These are phyloP conservation scores for Drosophila sucinea DNA, from an alignment of 1,140 invertebrate species.

Conservation along the genomic window DNA sequence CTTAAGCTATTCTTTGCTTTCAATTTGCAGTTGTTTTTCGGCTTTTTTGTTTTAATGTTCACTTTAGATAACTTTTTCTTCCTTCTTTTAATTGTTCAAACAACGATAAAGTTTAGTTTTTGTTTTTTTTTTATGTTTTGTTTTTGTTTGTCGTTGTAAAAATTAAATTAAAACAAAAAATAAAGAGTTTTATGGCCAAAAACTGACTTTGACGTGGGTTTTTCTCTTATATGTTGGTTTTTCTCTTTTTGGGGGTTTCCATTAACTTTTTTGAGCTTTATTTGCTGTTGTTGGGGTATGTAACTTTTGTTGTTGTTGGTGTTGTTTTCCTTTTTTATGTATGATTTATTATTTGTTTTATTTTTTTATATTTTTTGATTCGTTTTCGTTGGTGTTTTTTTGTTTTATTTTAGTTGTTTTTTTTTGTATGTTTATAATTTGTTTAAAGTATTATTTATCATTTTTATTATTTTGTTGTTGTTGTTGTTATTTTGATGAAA, in stretches of 20 bases:
- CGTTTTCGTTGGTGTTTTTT: conserved; percentile 82
- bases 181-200: conserved; percentile 67
- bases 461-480: conserved; percentile 63
- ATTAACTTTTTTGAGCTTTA: conserved; percentile 59
- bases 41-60: conserved; percentile 23
- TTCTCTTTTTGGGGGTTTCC: conserved; percentile 46
- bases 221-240: conserved; percentile 1
- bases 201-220: conserved; percentile 28
- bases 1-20: conserved; percentile 34
- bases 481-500: conserved; percentile 83
- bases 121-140: neutral
- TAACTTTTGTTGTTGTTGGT: conserved; percentile 38
- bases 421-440: conserved; percentile 60
- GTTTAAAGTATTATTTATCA: conserved; percentile 63
- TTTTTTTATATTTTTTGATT: conserved; percentile 77
- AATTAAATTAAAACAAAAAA: conserved; percentile 53
- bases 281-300: conserved; percentile 70
- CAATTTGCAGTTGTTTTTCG: conserved; percentile 16
- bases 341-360: conserved; percentile 68
- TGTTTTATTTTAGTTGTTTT: conserved; percentile 55
- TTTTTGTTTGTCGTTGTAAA: conserved; percentile 41
- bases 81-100: neutral
- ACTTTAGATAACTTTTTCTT: conserved; percentile 1
- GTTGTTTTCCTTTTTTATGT: conserved; percentile 49
- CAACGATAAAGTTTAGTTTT: neutral